Conservation (phyloP, 2,888 invertebrate species). For the Cheiracanthium punctorium region DNA sequence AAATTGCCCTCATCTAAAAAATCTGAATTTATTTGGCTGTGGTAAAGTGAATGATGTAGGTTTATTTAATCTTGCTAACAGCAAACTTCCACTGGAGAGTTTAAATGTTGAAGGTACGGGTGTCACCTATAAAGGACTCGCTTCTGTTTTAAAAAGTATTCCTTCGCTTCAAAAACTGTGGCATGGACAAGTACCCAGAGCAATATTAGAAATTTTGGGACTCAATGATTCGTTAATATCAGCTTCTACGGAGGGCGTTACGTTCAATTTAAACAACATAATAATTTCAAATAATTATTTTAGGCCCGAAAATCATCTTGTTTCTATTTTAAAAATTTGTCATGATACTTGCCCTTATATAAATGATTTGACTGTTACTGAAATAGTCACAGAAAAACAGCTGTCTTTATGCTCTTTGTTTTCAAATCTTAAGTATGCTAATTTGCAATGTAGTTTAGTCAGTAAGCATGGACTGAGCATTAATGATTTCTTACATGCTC, state of each 20-base stretch:
- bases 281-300: constrained; percentile 44
- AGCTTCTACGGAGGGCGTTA: background rate
- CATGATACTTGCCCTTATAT: constrained; percentile 30
- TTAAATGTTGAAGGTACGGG: constrained; percentile 48
- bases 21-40: constrained; percentile 41
- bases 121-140: constrained; percentile 44
- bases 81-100: constrained; percentile 26
- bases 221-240: constrained; percentile 32
- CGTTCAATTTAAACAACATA: constrained; percentile 52
- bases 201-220: constrained; percentile 60
- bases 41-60: constrained; percentile 45
- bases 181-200: constrained; percentile 51
- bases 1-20: constrained; percentile 35
- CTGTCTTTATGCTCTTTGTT: constrained; percentile 36
- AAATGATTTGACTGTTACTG: constrained; percentile 42
- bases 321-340: constrained; percentile 43
- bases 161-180: constrained; percentile 30
- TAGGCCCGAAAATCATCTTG: constrained; percentile 55
- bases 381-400: constrained; percentile 47
- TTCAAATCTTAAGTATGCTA: constrained; percentile 24
- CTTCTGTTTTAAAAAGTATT: constrained; percentile 35
- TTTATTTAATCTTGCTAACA: constrained; percentile 14
- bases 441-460: constrained; percentile 40
- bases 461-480: constrained; percentile 27
- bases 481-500: constrained; percentile 24